Percentiles rank a stretch among this genome's conserved stretches.
Evolutionary conservation across 2,888 invertebrate genomes (phyloP).

Genomic region (Dolomedes plantarius): DNA sequence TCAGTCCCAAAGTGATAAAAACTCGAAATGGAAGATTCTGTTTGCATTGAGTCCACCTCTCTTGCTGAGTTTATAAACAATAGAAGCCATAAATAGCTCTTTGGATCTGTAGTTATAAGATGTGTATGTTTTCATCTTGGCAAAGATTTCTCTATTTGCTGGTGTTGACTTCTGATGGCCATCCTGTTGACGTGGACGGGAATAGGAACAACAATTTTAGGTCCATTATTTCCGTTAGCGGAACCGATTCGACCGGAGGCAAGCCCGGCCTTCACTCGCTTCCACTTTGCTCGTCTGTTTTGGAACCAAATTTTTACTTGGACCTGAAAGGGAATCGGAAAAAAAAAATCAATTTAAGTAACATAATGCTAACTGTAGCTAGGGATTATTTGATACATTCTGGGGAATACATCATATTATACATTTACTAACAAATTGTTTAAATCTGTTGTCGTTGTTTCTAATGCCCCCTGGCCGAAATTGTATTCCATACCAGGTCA

Average conservation of each 20-base stretch:
- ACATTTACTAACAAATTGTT: too few relatives aligned
- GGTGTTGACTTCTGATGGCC: conserved; percentile 94
- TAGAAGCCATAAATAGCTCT: not conserved
- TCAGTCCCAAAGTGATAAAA: too few relatives aligned
- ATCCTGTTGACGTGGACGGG: conserved; percentile 97
- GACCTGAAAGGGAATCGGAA: conserved; percentile 44
- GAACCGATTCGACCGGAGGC: conserved; percentile 62
- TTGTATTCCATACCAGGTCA: too few relatives aligned
- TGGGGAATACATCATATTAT: too few relatives aligned
- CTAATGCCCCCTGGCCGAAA: too few relatives aligned
- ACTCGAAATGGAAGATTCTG: too few relatives aligned
- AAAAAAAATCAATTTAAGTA: too few relatives aligned
- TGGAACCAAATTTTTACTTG: conserved; percentile 99
- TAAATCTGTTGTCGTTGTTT: too few relatives aligned
- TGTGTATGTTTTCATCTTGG: conserved; percentile 52
- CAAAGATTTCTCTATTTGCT: conserved; percentile 86
- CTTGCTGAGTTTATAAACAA: too few relatives aligned
- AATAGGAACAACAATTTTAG: conserved; percentile 96
- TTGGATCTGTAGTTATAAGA: not conserved
- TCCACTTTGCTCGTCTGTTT: conserved; percentile 96
- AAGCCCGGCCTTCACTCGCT: conserved; percentile 94
- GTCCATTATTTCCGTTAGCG: conserved; percentile 80
- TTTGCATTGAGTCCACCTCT: too few relatives aligned
- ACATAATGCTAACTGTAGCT: too few relatives aligned
- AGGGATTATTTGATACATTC: too few relatives aligned